Evolutionary conservation across 2,797 vertebrate species (phyloP), one percentile per base, ranked within the genome.

Genomic region (Lindbergichthys nudifrons): DNA sequence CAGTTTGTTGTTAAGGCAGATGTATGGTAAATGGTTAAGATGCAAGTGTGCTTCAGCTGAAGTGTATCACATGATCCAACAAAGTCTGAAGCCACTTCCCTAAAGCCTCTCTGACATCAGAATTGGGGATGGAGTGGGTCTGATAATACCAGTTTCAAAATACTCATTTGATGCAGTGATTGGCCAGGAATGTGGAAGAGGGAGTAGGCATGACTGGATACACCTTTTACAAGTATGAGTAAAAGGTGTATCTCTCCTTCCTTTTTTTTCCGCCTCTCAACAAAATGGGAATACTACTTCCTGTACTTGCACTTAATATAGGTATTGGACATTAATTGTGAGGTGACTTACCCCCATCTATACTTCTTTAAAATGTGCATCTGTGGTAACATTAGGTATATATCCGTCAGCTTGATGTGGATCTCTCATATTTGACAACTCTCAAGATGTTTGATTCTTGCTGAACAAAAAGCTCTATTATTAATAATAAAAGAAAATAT

Each of bases 401-500:
- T 39, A 36, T 16, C 10, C 13, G 1, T 42, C 9, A n/a, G 10
- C 47, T 18, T 13, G 21, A 62, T 36, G 47, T 39, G 32, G 9
- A 16, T 48, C 42, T 77, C 36, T 64, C 30, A 9, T 18, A 70
- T 70, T 66, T 59, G 16, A 53, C 51, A 69, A 26, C 21, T 42
- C 50, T 26, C 13, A 65, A 32, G 11, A 56, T 47, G 32, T 57
- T 58, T 56, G 26, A 65, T 62, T 10, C 12, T 70, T 21, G 50
- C n/a, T 36, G 5, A 67, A 58, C 12, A 47, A 58, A 43, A 6
- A 57, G 5, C 13, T 52, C 18, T 19, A 14, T 16, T 53, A 23
- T 14, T 19, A 47, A 26, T 8, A 47, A 53, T 26, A 32, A 70
- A n/a, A 59, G 5, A 58, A 71, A 71, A 60, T 58, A 79, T 58